Base-by-base conservation (phyloP, 2,113 vertebrate species). In the Mastomys coucha region DNA sequence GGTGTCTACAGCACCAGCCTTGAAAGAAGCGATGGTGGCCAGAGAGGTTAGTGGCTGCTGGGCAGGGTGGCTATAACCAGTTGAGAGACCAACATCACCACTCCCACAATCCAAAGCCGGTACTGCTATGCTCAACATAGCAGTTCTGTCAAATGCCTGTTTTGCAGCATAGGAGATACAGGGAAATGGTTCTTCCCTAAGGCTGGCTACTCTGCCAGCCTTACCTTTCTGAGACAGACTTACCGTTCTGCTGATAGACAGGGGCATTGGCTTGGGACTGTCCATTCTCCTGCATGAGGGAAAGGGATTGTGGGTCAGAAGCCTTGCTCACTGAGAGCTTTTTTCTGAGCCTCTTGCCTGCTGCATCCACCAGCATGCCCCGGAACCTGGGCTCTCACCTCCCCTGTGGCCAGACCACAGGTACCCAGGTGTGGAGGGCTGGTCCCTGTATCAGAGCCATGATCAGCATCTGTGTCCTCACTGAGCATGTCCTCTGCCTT, bases 401-500 rank as follows among this genome's bases (percentile, higher is more conserved):
- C 99, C 0, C 98, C 98, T 1, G 97, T 81, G 33, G 98, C 97
- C 58, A 98, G 97, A 65, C 98, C 98, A 58, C 98, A 97, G 0
- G 97, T 80, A 78, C 99, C 98, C n/a, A 98, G 97, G 97, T 99
- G 98, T 0, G 99, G 99, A 5, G 99, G 99, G 98, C 99, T 99
- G 5, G 98, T 98, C 67, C 99, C 99, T 19, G 99, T 98, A 77
- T 99, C 98, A 2, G 99, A 99, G 89, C 98, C 98, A 82, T 98
- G 98, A 96, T 99, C 99, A 51, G 98, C 99, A 85, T 99, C 99
- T 0, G 98, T 98, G 97, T 99, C 99, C 97, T 99, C 99, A 88
- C 99, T 99, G 69, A 99, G 98, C 99, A 99, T 99, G 98, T 99
- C 99, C 98, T 99, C 99, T 5, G 99, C 99, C 98, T 99, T 99